Evolutionary conservation across 1,140 invertebrate genomes (phyloP).

Genomic region (Cepaea nemoralis): DNA sequence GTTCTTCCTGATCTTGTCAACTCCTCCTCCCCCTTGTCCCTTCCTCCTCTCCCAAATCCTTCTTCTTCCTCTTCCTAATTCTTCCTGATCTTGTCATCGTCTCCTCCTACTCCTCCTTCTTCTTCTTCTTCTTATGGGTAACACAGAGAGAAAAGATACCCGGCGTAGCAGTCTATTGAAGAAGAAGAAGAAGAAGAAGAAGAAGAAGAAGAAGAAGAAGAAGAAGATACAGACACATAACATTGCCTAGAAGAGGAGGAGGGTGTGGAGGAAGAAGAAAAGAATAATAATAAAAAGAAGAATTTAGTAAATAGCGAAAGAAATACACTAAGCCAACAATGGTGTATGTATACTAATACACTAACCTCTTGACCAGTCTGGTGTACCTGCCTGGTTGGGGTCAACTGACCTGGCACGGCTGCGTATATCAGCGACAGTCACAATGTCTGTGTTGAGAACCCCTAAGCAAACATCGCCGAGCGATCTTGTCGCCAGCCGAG

Average conservation of each 20-base stretch:
- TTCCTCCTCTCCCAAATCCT: neutral
- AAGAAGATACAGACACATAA: neutral
- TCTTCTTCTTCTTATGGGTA: neutral
- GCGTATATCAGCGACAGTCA: no score
- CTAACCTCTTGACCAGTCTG: no score
- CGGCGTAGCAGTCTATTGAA: neutral
- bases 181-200: no score
- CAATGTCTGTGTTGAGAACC: no score
- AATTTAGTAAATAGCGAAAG: neutral
- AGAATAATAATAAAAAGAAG: slow-evolving; percentile 2
- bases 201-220: neutral
- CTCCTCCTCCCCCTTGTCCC: neutral
- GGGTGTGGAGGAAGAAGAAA: neutral
- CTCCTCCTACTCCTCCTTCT: neutral
- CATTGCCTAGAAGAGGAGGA: neutral
- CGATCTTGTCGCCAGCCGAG: no score
- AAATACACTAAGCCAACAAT: neutral
- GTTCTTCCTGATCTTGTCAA: neutral
- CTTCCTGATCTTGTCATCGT: no score
- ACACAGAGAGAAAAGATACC: neutral
- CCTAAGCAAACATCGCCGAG: no score
- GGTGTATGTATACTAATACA: no score
- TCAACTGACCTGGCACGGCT: no score
- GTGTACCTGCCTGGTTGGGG: no score
- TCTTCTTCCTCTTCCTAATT: neutral